Evolutionary conservation across 1,140 invertebrate species (phyloP).

Genomic region (Cotesia glomerata): DNA sequence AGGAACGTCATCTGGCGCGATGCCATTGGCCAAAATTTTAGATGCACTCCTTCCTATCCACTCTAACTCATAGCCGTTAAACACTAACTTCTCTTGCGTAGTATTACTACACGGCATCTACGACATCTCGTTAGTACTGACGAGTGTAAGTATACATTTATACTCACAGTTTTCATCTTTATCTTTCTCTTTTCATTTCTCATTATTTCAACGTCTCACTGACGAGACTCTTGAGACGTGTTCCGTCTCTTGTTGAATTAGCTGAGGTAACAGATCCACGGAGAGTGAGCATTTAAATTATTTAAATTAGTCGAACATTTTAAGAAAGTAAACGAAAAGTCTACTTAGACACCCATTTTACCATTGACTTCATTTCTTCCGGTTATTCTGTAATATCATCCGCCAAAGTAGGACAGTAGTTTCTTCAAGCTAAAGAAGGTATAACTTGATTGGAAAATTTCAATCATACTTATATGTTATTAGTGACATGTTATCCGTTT

Average conservation of each 20-base stretch:
- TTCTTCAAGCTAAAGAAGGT: too few species aligned
- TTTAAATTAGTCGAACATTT: slow-evolving; percentile 49
- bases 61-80: slow-evolving; percentile 20
- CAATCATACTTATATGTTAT: too few species aligned
- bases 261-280: slow-evolving; percentile 18
- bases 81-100: slow-evolving; percentile 24
- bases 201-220: slow-evolving; percentile 6
- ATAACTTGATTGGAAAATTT: too few species aligned
- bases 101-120: slow-evolving; percentile 20
- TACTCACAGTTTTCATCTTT: too few species aligned
- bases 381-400: too few species aligned
- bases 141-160: slow-evolving; percentile 26
- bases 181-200: not conserved
- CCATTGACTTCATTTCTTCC: slow-evolving; percentile 4
- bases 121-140: slow-evolving; percentile 46
- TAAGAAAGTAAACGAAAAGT: slow-evolving; percentile 24
- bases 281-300: slow-evolving; percentile 43
- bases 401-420: too few species aligned
- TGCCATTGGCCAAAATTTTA: slow-evolving; percentile 12
- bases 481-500: too few species aligned
- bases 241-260: slow-evolving; percentile 40
- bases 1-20: slow-evolving; percentile 7
- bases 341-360: not conserved
- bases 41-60: not conserved
- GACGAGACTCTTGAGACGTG: slow-evolving; percentile 30